Percentiles rank a stretch among this genome's conserved stretches.
phyloP scores from a whole-genome alignment of 1,140 invertebrate genomes.

The Eupristina koningsbergeri region DNA sequence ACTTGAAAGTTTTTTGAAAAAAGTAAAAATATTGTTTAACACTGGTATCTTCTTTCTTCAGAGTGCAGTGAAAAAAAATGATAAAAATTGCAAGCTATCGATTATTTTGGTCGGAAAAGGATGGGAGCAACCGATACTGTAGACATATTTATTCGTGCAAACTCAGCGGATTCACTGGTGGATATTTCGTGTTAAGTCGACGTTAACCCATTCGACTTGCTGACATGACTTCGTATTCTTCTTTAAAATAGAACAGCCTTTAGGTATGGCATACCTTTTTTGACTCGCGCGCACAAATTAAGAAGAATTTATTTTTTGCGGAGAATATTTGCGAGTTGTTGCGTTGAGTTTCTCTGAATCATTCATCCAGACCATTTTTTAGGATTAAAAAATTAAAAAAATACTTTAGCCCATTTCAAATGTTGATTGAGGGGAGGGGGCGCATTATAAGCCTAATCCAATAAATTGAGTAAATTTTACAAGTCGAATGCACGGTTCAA shows the following conservation, averaged over 20 bases:
- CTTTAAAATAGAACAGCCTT: slow-evolving; percentile 11
- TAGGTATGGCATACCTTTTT: background rate
- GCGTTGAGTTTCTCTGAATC: background rate
- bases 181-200: background rate
- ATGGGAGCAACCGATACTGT: too few species aligned
- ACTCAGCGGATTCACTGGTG: background rate
- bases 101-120: background rate
- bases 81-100: background rate
- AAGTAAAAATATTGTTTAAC: too few species aligned
- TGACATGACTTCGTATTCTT: background rate
- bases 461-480: too few species aligned
- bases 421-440: too few species aligned
- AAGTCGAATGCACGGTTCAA: too few species aligned
- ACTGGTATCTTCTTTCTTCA: too few species aligned
- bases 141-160: background rate
- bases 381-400: too few species aligned
- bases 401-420: background rate
- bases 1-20: too few species aligned
- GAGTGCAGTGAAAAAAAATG: background rate
- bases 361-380: background rate
- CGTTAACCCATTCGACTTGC: background rate
- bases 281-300: background rate
- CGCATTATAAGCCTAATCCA: too few species aligned
- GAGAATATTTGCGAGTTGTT: background rate
- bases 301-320: background rate